phyloP scores from a whole-genome alignment of 2,888 invertebrate species.

The Axea sp. region DNA sequence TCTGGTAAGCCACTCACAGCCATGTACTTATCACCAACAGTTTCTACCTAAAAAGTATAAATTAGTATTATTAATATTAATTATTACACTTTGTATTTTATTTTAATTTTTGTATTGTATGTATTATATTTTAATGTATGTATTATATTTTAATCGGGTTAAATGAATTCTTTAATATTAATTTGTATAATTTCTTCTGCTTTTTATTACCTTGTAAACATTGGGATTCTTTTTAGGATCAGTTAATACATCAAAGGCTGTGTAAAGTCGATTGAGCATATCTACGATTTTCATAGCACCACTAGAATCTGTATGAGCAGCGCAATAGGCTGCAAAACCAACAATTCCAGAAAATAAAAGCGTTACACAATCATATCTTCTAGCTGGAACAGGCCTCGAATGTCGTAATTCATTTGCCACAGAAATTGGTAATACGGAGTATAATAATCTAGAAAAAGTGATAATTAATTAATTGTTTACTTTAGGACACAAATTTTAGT shows the following conservation, averaged over 20 bases:
- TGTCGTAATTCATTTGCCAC: constrained; percentile 97
- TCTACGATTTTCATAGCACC: constrained; percentile 98
- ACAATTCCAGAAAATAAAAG: constrained; percentile 96
- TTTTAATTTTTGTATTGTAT: neutral
- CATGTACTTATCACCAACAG: constrained; percentile 99
- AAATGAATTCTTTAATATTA: too few relatives aligned
- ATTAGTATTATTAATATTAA: too few relatives aligned
- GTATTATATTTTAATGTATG: constrained; percentile 1
- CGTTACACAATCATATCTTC: constrained; percentile 93
- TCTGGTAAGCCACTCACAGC: constrained; percentile 97
- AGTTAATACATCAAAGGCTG: constrained; percentile 95
- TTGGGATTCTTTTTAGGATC: constrained; percentile 95
- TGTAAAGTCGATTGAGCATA: constrained; percentile 95
- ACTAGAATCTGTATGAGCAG: constrained; percentile 92
- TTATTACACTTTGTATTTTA: too few relatives aligned
- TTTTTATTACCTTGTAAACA: constrained; percentile 97
- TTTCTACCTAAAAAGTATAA: constrained; percentile 96
- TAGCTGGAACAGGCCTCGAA: constrained; percentile 93
- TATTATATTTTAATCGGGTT: too few relatives aligned
- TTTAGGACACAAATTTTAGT: too few relatives aligned
- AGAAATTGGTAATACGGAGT: constrained; percentile 95
- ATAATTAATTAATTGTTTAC: too few relatives aligned
- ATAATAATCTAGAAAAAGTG: constrained; percentile 87
- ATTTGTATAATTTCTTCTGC: too few relatives aligned
- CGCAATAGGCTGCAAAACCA: constrained; percentile 94